These are phyloP conservation scores for Limnothrissa miodon DNA, from an alignment of 2,113 vertebrate genomes.

Conservation along the genomic window DNA sequence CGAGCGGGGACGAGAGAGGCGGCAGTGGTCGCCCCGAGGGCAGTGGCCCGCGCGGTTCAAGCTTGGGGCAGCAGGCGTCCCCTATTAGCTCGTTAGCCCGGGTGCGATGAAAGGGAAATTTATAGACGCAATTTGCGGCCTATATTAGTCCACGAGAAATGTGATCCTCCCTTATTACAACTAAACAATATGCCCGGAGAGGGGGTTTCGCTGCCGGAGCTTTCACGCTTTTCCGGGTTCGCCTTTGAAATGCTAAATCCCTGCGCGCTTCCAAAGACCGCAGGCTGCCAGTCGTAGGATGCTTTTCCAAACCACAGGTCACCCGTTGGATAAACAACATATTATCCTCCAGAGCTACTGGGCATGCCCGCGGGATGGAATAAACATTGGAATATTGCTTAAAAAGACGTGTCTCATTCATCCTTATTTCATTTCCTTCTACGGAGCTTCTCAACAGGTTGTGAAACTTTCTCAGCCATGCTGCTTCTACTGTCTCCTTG, in stretches of 20 bases:
- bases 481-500: neutral
- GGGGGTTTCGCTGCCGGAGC: constrained; percentile 21
- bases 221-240: constrained; percentile 36
- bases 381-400: neutral
- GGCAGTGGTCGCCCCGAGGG: neutral
- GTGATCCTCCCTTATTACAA: constrained; percentile 37
- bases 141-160: constrained; percentile 42
- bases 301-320: constrained; percentile 13
- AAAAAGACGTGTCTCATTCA: neutral
- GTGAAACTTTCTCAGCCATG: neutral
- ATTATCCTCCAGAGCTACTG: constrained; percentile 9
- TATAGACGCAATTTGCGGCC: constrained; percentile 47
- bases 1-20: neutral
- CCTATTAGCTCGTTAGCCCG: constrained; percentile 53
- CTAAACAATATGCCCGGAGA: constrained; percentile 37
- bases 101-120: constrained; percentile 56
- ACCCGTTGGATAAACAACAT: constrained; percentile 13
- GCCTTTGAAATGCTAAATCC: constrained; percentile 17
- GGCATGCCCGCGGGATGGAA: neutral
- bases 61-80: neutral
- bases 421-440: neutral
- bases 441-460: neutral
- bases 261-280: neutral
- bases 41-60: neutral
- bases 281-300: constrained; percentile 1